Evolutionary conservation across 2,113 vertebrate species (phyloP).

Genomic region (Ammodytes dubius): DNA sequence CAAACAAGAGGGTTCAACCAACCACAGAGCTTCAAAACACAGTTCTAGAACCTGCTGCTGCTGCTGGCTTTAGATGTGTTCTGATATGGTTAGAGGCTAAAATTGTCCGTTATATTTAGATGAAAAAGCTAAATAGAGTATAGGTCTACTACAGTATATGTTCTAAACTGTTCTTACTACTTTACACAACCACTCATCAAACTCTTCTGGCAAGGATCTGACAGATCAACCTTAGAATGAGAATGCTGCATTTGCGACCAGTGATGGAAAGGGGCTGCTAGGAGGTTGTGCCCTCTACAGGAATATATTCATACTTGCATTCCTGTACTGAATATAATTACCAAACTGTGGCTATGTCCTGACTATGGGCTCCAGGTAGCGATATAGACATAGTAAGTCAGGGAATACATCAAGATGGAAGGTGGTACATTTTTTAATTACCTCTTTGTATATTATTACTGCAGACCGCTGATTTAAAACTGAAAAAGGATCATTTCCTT

Average conservation of each 20-base stretch:
- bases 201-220: background rate
- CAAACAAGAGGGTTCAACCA: background rate
- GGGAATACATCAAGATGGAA: background rate
- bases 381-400: background rate
- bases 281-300: constrained; percentile 74
- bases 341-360: background rate
- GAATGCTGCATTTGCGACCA: background rate
- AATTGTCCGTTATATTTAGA: background rate
- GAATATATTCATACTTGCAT: constrained; percentile 30
- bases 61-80: background rate
- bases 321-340: background rate
- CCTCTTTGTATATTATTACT: background rate
- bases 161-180: background rate
- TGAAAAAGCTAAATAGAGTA: background rate
- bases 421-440: background rate
- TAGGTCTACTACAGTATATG: background rate
- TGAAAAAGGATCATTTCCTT: background rate
- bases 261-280: constrained; percentile 27
- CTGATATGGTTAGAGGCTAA: background rate
- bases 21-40: background rate
- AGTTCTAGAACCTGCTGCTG: background rate
- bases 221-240: background rate
- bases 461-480: background rate
- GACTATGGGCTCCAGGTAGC: background rate
- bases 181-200: background rate